Conservation (phyloP, 2,797 vertebrate genomes). For the Hippopotamyrus pictus region DNA sequence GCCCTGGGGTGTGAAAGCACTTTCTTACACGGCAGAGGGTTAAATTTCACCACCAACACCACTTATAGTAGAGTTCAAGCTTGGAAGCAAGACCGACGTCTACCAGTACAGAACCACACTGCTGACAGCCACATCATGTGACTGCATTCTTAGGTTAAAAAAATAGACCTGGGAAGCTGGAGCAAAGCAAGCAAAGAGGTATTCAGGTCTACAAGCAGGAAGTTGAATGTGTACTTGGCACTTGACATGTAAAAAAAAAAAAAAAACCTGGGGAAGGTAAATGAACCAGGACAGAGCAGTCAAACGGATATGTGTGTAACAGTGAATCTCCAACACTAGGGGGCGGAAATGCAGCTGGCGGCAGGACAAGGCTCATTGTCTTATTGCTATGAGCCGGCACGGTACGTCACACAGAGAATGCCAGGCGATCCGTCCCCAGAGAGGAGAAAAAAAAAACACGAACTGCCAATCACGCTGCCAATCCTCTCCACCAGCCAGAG, state of each 20-base stretch:
- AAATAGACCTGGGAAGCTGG: not conserved
- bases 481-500: not conserved
- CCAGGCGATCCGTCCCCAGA: not conserved
- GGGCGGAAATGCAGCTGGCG: not conserved
- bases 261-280: not conserved
- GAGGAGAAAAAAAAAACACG: not conserved
- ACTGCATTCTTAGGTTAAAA: not conserved
- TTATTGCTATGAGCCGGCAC: not conserved
- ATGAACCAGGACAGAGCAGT: not conserved
- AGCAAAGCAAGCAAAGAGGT: not conserved
- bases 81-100: not conserved
- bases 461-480: not conserved
- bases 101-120: too few relatives aligned
- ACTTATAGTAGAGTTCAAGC: not conserved
- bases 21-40: not conserved
- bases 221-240: not conserved
- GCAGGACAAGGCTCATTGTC: not conserved
- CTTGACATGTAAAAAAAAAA: not conserved
- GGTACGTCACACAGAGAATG: not conserved
- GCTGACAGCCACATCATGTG: not conserved
- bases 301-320: not conserved
- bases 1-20: not conserved
- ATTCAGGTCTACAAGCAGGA: not conserved
- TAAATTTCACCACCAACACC: not conserved
- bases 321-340: not conserved